Conservation (phyloP, 30 jellyfish, hydroid and myxozoan species). For the Sanderia malayensis region DNA sequence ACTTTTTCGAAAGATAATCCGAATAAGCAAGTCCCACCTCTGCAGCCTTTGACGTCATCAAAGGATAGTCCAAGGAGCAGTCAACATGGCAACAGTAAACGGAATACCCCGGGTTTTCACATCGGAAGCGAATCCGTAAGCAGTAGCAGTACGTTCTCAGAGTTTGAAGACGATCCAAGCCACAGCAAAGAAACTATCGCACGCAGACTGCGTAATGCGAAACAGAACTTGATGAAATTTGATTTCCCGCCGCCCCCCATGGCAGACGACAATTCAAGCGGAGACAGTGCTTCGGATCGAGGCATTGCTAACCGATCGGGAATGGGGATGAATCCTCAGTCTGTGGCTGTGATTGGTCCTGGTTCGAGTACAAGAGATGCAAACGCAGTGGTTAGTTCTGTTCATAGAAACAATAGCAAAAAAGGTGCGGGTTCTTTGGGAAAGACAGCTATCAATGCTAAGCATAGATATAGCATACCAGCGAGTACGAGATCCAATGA, state of each 20-base stretch:
- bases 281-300: slow-evolving; percentile 51
- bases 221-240: slow-evolving; percentile 45
- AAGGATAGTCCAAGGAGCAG: too few relatives aligned
- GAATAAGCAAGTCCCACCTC: slow-evolving; percentile 7
- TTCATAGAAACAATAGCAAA: neutral
- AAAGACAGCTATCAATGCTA: neutral
- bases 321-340: slow-evolving; percentile 7
- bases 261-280: slow-evolving; percentile 49
- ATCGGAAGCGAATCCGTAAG: slow-evolving; percentile 38
- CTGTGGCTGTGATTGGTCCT: neutral
- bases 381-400: neutral
- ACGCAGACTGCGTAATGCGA: slow-evolving; percentile 31
- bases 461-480: neutral
- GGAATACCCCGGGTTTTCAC: too few relatives aligned
- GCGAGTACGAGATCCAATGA: slow-evolving; percentile 1
- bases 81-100: too few relatives aligned
- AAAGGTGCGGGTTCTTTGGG: neutral
- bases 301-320: slow-evolving; percentile 30
- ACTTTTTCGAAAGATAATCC: neutral
- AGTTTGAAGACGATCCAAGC: slow-evolving; percentile 37
- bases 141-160: slow-evolving; percentile 51
- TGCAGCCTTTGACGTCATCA: neutral
- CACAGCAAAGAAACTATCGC: slow-evolving; percentile 37
- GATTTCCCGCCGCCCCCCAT: slow-evolving; percentile 86
- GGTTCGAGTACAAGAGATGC: neutral